These are phyloP conservation scores for Muntiacus muntjak DNA, from an alignment of 2,113 vertebrate genomes.

Conservation along the genomic window DNA sequence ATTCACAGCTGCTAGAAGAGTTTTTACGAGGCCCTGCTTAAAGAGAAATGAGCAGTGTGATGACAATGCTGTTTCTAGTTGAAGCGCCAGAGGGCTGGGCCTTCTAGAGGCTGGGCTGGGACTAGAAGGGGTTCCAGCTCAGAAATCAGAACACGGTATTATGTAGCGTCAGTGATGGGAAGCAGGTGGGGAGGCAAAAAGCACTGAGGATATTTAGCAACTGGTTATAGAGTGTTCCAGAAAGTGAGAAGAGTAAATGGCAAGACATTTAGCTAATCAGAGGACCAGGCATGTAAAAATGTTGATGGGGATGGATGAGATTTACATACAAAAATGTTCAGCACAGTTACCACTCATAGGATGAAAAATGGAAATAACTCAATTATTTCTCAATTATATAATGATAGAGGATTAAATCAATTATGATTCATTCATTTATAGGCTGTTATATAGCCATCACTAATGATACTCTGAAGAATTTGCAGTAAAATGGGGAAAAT, in stretches of 20 bases:
- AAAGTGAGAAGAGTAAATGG: not conserved
- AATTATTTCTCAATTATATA: conserved; percentile 49
- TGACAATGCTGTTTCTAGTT: not conserved
- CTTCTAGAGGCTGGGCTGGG: not conserved
- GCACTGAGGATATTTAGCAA: not conserved
- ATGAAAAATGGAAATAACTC: conserved; percentile 47
- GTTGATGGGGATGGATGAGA: not conserved
- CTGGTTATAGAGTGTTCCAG: not conserved
- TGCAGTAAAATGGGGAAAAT: conserved; percentile 2
- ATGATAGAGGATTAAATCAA: conserved; percentile 32
- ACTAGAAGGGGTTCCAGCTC: not conserved
- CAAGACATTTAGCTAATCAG: not conserved
- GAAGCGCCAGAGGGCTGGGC: not conserved
- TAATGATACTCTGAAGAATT: conserved; percentile 25
- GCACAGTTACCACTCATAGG: not conserved
- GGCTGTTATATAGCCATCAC: not conserved
- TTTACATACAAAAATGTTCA: conserved; percentile 2
- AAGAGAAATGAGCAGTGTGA: not conserved
- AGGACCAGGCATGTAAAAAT: not conserved
- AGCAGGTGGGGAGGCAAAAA: not conserved
- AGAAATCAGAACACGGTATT: not conserved
- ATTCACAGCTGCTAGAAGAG: not conserved
- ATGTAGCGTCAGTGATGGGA: not conserved
- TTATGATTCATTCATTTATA: conserved; percentile 36
- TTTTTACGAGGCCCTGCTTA: not conserved